phyloP scores from a whole-genome alignment of 2,113 vertebrate genomes.

The Perognathus longimembris region DNA sequence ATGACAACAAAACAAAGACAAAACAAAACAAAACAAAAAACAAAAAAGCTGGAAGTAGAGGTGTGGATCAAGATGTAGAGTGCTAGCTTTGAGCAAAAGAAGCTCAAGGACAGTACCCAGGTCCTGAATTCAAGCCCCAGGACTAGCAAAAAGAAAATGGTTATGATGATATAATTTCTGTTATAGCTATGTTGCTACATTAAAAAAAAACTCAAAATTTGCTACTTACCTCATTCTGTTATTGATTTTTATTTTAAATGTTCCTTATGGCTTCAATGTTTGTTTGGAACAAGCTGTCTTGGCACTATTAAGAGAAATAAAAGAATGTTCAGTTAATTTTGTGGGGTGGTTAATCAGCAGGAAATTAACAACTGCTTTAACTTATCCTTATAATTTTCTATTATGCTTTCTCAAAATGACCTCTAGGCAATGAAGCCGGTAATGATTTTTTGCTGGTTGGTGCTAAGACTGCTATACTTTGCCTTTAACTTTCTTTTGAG shows the following conservation, averaged over 20 bases:
- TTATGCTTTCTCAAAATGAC: constrained; percentile 28
- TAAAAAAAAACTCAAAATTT: neutral
- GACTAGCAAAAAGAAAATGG: neutral
- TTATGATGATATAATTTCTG: neutral
- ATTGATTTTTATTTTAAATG: neutral
- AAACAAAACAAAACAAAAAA: too few relatives aligned
- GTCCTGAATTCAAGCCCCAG: too few relatives aligned
- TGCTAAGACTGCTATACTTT: neutral
- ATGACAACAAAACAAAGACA: too few relatives aligned
- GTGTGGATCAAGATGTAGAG: too few relatives aligned
- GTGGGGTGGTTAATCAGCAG: constrained; percentile 28
- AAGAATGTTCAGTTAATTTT: constrained; percentile 56
- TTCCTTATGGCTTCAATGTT: constrained; percentile 52
- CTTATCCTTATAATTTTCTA: constrained; percentile 42
- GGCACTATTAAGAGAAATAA: constrained; percentile 63
- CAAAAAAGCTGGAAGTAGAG: too few relatives aligned
- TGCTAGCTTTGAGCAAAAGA: too few relatives aligned
- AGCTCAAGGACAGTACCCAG: too few relatives aligned
- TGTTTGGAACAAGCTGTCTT: constrained; percentile 30
- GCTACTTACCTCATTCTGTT: constrained; percentile 77
- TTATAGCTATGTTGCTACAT: neutral
- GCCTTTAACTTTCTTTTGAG: constrained; percentile 19
- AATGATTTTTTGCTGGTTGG: neutral
- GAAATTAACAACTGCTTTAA: neutral
- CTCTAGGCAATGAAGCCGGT: neutral